Conservation (phyloP, 2,888 invertebrate genomes). For the Drosophila anomalata region DNA sequence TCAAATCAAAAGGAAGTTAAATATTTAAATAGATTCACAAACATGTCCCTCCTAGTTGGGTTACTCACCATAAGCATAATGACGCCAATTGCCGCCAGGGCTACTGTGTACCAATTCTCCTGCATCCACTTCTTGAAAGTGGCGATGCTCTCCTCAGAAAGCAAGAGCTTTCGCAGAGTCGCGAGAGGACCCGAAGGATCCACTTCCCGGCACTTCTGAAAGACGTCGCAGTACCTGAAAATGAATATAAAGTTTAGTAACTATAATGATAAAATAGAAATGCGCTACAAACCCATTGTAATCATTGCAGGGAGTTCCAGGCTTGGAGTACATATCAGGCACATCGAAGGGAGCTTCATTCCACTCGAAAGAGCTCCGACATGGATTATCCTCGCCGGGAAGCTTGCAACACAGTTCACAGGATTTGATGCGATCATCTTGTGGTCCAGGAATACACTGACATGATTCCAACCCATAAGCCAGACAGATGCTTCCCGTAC, state of each 20-base stretch:
- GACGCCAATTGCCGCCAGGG: slow-evolving; percentile 89
- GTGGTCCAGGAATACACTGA: slow-evolving; percentile 92
- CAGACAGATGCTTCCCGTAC: slow-evolving; percentile 98
- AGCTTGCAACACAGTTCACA: slow-evolving; percentile 97
- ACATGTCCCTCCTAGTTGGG: background rate
- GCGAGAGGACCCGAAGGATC: slow-evolving; percentile 97
- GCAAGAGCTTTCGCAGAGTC: slow-evolving; percentile 92
- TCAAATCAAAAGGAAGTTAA: slow-evolving; percentile 36
- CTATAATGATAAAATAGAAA: slow-evolving; percentile 43
- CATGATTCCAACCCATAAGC: slow-evolving; percentile 98
- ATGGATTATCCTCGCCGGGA: slow-evolving; percentile 92
- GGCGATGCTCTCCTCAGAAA: slow-evolving; percentile 95
- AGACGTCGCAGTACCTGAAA: slow-evolving; percentile 87
- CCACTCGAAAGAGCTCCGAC: slow-evolving; percentile 95
- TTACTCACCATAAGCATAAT: slow-evolving; percentile 90
- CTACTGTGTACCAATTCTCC: slow-evolving; percentile 95
- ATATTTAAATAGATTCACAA: slow-evolving; percentile 8
- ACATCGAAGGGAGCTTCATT: slow-evolving; percentile 95
- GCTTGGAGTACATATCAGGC: slow-evolving; percentile 96
- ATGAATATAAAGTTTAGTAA: background rate
- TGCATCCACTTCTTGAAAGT: slow-evolving; percentile 94
- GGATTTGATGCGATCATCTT: slow-evolving; percentile 92
- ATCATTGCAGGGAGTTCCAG: slow-evolving; percentile 97
- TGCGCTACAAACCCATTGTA: slow-evolving; percentile 88
- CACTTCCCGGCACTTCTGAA: slow-evolving; percentile 93